phyloP scores from a whole-genome alignment of 2,888 invertebrate genomes.

The Choreutis nemorana region DNA sequence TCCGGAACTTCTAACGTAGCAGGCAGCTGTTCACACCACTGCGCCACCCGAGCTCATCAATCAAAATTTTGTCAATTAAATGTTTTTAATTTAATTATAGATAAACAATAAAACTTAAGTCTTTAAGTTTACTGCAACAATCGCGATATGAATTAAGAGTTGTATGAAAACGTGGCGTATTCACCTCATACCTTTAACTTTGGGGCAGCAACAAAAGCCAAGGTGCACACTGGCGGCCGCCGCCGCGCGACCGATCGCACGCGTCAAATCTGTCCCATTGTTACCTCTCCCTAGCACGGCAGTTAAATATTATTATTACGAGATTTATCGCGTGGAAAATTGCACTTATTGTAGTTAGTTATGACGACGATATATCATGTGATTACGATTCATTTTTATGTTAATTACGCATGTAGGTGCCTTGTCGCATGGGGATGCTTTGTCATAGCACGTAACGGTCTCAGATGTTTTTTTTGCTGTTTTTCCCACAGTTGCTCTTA shows the following conservation, averaged over 20 bases:
- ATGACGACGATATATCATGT: conserved; percentile 48
- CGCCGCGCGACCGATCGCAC: conserved; percentile 27
- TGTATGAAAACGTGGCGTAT: no score
- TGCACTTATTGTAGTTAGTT: conserved; percentile 51
- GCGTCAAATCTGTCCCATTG: conserved; percentile 37
- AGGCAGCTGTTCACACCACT: no score
- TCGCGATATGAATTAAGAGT: no score
- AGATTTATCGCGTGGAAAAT: conserved; percentile 65
- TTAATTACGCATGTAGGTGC: conserved; percentile 34
- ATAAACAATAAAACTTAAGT: no score
- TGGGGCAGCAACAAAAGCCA: conserved; percentile 27
- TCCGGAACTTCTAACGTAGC: no score
- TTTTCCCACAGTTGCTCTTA: no score
- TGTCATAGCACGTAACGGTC: background rate
- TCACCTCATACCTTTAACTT: conserved; percentile 3
- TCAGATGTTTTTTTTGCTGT: no score
- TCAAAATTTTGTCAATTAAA: no score
- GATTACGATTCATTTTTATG: conserved; percentile 58
- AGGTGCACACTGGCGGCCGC: conserved; percentile 29
- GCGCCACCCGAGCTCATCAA: no score
- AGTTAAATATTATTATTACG: conserved; percentile 57
- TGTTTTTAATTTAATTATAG: no score
- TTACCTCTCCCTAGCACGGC: conserved; percentile 19
- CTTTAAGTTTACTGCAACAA: no score
- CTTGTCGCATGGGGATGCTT: background rate